Evolutionary conservation across 1,140 invertebrate genomes (phyloP).

Genomic region (Pseudobourletiella spinata): DNA sequence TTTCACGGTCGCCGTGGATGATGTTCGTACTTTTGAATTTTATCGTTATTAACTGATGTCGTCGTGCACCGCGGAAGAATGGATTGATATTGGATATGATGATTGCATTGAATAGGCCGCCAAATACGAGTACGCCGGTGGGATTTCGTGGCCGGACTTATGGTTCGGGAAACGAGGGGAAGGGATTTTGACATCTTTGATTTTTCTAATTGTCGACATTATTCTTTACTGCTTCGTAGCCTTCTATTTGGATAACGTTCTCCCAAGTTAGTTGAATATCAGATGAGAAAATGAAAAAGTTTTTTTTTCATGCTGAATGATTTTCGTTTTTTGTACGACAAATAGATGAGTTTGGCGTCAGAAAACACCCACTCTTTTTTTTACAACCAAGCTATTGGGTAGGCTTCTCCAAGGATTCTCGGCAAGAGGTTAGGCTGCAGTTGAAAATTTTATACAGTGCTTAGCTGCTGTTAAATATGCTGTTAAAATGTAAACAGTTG

Average conservation of each 20-base stretch:
- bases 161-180: conserved; percentile 8
- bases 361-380: conserved; percentile 60
- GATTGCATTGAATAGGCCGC: too few species aligned
- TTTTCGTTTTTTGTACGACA: not conserved
- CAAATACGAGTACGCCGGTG: conserved; percentile 20
- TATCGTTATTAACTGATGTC: too few species aligned
- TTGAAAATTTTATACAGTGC: too few species aligned
- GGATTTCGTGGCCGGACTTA: conserved; percentile 21
- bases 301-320: not conserved
- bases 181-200: conserved; percentile 15
- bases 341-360: conserved; percentile 63
- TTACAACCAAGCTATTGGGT: conserved; percentile 61
- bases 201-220: conserved; percentile 47
- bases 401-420: too few species aligned
- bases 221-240: conserved; percentile 60
- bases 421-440: too few species aligned
- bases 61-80: too few species aligned
- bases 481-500: too few species aligned
- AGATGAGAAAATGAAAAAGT: not conserved
- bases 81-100: too few species aligned
- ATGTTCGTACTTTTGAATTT: conserved; percentile 48
- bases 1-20: conserved; percentile 71
- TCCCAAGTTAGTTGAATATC: conserved; percentile 53
- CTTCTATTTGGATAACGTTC: conserved; percentile 65
- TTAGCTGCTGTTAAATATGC: too few species aligned